Evolutionary conservation across 2,888 invertebrate genomes (phyloP), one percentile per base, ranked within the genome.

Genomic region (Chironomus riparius): DNA sequence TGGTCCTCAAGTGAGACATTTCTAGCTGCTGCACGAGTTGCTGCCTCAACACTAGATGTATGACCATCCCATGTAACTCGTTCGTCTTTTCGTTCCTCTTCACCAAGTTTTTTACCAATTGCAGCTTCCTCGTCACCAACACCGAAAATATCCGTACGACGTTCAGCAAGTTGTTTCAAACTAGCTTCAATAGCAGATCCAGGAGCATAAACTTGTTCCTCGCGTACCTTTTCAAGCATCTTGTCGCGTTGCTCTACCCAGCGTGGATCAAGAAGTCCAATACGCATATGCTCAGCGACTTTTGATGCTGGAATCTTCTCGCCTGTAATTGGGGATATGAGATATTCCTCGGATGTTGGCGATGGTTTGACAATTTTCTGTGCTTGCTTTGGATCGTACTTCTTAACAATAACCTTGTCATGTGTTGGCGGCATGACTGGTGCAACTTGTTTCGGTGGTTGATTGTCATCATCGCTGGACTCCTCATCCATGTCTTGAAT

Each of bases 131-230:
- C 98, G 83, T 95, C 95, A 77, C 98, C 98, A 78, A 96, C 94
- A 85, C 99, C 99, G 86, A 99, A 99, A 85, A 99, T 99, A 88
- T 99, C 99, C 1, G 99, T 98, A 91, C 99, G 96, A 79, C 99
- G 90, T 83, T 99, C 98, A 0, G 99, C 99, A 81, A 99, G 87
- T 82, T 95, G 92, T 83, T 97, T 97, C 81, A 99, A 89, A 81
- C 94, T 96, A 61, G 94, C 94, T 82, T 97, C 97, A 81, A 99
- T 97, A n/a, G 97, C 95, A 28, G 94, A 90, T 72, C 93, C 88
- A 82, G 81, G 83, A 13, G 83, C 83, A 77, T 82, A 83, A 2
- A 83, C 85, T 78, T 84, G 93, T 80, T 95, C 95, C 80, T 97
- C 94, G 79, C 96, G 95, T 79, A 93, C 89, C 83, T 96, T 94